Conservation (phyloP, 2,113 vertebrate species). For the Actenoides lindsayi region DNA sequence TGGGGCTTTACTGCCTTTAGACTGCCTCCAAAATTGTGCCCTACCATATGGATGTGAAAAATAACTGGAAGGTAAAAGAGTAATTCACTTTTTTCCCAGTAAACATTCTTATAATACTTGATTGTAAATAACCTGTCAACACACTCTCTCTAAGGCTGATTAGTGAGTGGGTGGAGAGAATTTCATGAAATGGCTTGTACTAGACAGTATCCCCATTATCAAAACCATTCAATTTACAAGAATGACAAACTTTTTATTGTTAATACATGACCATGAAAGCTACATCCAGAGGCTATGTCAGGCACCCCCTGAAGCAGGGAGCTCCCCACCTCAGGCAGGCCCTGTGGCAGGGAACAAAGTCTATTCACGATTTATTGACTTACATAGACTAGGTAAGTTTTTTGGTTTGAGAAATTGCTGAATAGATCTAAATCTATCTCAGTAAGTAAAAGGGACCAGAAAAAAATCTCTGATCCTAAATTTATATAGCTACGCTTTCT, state of each 20-base stretch:
- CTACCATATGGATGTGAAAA: background rate
- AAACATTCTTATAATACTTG: background rate
- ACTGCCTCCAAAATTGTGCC: background rate
- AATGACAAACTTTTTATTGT: background rate
- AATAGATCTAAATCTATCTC: background rate
- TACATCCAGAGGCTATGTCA: background rate
- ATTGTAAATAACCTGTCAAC: background rate
- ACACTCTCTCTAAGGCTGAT: background rate
- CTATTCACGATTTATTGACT: accelerated
- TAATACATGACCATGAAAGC: background rate
- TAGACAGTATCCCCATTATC: background rate
- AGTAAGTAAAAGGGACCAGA: background rate
- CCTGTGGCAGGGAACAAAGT: background rate
- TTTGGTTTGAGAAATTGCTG: background rate
- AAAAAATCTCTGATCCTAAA: background rate
- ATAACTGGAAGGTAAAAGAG: background rate
- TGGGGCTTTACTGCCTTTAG: background rate
- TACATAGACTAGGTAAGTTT: background rate
- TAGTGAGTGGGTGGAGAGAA: background rate
- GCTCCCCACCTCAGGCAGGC: background rate
- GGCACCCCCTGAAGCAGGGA: background rate
- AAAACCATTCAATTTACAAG: background rate
- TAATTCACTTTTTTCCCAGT: background rate
- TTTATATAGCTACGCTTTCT: background rate
- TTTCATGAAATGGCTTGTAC: background rate